phyloP scores from a whole-genome alignment of 2,888 invertebrate species.

The Nomada fucata region DNA sequence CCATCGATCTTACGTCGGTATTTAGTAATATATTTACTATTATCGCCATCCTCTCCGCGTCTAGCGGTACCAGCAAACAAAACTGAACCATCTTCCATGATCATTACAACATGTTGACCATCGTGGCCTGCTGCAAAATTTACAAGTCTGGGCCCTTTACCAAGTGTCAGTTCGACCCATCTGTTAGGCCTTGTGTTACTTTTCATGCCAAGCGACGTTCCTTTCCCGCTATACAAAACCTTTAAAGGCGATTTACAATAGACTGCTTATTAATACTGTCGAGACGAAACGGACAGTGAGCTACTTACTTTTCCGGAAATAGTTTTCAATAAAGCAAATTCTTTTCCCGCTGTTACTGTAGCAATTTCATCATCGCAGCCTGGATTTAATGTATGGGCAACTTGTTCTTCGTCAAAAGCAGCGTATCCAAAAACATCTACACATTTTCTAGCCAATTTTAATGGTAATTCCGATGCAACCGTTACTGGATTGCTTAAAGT shows the following conservation, averaged over 20 bases:
- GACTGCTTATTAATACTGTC: not conserved
- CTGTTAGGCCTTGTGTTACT: conserved; percentile 86
- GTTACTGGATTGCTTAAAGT: conserved; percentile 86
- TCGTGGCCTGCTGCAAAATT: conserved; percentile 97
- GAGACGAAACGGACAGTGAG: not conserved
- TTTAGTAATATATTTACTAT: conserved; percentile 84
- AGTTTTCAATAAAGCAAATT: conserved; percentile 94
- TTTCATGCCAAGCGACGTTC: conserved; percentile 94
- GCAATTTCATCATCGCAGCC: conserved; percentile 92
- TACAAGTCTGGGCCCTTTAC: conserved; percentile 89
- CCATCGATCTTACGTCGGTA: not conserved
- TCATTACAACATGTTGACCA: conserved; percentile 94
- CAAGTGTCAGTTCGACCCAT: conserved; percentile 88
- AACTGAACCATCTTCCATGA: conserved; percentile 97
- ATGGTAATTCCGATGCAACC: conserved; percentile 86
- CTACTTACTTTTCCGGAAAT: conserved; percentile 91
- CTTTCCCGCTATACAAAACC: conserved; percentile 95
- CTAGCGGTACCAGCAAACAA: conserved; percentile 94
- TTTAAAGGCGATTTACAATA: conserved; percentile 73
- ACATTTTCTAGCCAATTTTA: conserved; percentile 92
- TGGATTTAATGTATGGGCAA: conserved; percentile 84
- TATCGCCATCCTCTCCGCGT: conserved; percentile 97
- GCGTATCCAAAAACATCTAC: conserved; percentile 91
- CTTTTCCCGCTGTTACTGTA: conserved; percentile 93
- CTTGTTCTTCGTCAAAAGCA: conserved; percentile 89